Base-by-base conservation (phyloP, 2,888 invertebrate genomes). In the Tineola bisselliella region DNA sequence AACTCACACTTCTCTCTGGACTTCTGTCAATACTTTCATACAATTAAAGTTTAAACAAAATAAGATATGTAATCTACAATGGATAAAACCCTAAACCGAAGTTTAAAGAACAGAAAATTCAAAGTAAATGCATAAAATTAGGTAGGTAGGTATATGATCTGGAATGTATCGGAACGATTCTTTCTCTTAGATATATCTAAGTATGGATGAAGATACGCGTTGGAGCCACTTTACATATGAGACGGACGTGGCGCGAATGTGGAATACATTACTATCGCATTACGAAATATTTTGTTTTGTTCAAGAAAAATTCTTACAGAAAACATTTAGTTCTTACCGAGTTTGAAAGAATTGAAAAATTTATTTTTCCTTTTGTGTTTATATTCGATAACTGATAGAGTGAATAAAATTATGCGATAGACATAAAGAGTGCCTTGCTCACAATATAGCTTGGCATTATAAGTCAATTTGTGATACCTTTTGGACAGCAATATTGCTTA, bases 231-330 rank as follows among this genome's bases (percentile, higher is more conserved):
- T 66, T 66, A 63, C 64, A 66, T 68, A 67, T 61, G 61, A 60
- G 65, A 67, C 60, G 63, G 64, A 70, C 67, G 69, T 68, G 67
- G 63, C 61, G 63, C 62, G 64, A 67, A 66, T 66, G 62, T 64
- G 62, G 64, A 66, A 67, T 68, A 70, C 63, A 66, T 70, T 67
- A 67, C 66, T 66, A 67, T 66, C 64, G 64, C 63, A 66, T 69
- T 66, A 66, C 65, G 67, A 71, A 70, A 59, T 68, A 65, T 68
- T 69, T 64, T 68, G 63, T 70, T 69, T 66, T 8, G 15, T 17
- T 17, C 48, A 10, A 48, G 48, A 10, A 43, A 48, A 48, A 48
- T 17, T 48, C 48, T 48, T 48, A 48, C 2, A 48, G 48, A 10
- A 48, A 6, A n/a, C 10, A 10, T n/a, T n/a, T n/a, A 38, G 38